Percentiles rank a stretch among this genome's conserved stretches.
These are phyloP conservation scores for Xylota sylvarum DNA, from an alignment of 2,888 invertebrate genomes.

Conservation along the genomic window DNA sequence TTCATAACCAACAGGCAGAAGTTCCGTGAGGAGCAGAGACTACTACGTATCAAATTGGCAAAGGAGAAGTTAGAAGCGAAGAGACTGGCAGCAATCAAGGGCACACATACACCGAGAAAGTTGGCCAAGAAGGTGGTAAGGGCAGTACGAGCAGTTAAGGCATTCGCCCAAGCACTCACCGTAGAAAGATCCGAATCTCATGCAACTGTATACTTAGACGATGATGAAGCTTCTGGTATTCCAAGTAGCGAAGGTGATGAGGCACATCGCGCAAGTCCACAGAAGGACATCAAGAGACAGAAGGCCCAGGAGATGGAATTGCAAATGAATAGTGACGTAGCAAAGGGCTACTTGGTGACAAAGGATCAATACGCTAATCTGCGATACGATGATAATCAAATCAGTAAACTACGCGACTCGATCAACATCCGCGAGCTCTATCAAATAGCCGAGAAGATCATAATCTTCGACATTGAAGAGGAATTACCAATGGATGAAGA, in stretches of 20 bases:
- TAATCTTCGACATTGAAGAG: conserved; percentile 84
- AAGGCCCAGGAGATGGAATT: conserved; percentile 80
- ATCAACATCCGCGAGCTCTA: conserved; percentile 88
- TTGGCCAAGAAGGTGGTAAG: conserved; percentile 12
- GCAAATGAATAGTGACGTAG: conserved; percentile 81
- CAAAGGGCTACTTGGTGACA: conserved; percentile 85
- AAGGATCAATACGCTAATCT: conserved; percentile 86
- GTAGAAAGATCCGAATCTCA: conserved; percentile 36
- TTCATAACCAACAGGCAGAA: conserved; percentile 79
- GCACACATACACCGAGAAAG: conserved; percentile 1
- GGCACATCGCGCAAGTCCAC: not conserved
- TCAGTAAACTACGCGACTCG: conserved; percentile 85
- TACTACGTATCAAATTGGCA: conserved; percentile 81
- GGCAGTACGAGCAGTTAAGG: conserved; percentile 21
- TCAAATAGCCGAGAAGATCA: conserved; percentile 87
- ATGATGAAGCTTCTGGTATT: conserved; percentile 62
- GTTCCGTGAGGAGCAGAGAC: conserved; percentile 82
- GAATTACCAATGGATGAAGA: conserved; percentile 70
- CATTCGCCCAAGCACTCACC: conserved; percentile 8
- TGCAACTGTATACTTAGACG: conserved; percentile 25
- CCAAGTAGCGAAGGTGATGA: conserved; percentile 42
- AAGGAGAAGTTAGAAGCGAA: conserved; percentile 67
- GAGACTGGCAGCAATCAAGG: not conserved
- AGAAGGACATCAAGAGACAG: conserved; percentile 77
- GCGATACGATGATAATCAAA: conserved; percentile 86